phyloP scores from a whole-genome alignment of 2,797 vertebrate genomes.

The Eulemur coronatus region DNA sequence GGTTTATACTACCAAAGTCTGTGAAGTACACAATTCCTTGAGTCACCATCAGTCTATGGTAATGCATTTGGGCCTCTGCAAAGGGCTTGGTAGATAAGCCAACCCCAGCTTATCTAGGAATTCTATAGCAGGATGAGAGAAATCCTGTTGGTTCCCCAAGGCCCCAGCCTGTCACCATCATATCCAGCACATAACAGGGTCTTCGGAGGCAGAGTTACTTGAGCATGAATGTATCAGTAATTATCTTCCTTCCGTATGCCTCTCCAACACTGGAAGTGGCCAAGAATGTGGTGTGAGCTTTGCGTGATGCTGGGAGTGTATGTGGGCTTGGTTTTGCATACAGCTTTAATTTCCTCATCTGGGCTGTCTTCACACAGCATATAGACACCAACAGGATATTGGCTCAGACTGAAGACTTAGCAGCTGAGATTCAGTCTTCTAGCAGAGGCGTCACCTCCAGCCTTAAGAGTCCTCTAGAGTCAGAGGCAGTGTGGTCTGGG shows the following conservation, averaged over 20 bases:
- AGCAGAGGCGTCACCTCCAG: background rate
- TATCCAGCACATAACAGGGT: background rate
- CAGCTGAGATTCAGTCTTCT: background rate
- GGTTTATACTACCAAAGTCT: background rate
- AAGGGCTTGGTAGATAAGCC: background rate
- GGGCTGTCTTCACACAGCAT: background rate
- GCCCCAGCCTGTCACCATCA: background rate
- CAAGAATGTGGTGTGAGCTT: conserved; percentile 28
- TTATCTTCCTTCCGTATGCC: background rate
- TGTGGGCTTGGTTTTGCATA: background rate
- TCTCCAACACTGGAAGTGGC: conserved; percentile 18
- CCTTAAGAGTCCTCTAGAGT: background rate
- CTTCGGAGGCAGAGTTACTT: background rate
- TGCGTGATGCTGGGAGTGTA: background rate
- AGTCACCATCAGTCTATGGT: background rate
- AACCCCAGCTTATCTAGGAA: background rate
- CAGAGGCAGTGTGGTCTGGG: background rate
- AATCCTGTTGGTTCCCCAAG: background rate
- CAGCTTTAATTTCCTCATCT: conserved; percentile 44
- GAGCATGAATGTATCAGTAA: background rate
- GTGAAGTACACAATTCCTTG: background rate
- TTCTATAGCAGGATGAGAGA: background rate
- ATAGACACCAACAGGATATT: background rate
- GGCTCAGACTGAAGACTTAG: background rate
- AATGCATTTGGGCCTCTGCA: background rate